phyloP scores from a whole-genome alignment of 2,888 invertebrate species.

The Xestia rhomboidea region DNA sequence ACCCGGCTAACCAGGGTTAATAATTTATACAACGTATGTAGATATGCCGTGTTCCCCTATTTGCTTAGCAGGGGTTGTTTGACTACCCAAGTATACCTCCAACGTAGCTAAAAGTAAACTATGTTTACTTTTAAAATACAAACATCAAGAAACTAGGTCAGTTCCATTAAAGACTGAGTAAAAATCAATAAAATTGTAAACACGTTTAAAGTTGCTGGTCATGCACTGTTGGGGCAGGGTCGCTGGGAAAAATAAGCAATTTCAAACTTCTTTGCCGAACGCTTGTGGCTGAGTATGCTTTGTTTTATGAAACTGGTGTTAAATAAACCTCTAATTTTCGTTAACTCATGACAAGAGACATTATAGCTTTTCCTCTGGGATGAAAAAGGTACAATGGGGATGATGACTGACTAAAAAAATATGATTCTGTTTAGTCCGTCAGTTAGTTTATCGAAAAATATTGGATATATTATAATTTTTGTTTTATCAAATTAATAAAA shows the following conservation, averaged over 20 bases:
- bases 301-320: neutral
- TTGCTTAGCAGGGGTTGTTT: slow-evolving; percentile 34
- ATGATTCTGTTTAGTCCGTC: no score
- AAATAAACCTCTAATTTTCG: neutral
- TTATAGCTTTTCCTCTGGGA: neutral
- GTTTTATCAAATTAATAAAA: no score
- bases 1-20: neutral
- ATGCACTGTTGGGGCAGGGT: neutral
- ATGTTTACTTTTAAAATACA: slow-evolving; percentile 41
- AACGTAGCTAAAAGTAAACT: slow-evolving; percentile 35
- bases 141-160: slow-evolving; percentile 39
- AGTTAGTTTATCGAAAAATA: no score
- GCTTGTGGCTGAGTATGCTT: neutral
- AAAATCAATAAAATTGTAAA: slow-evolving; percentile 53
- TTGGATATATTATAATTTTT: no score
- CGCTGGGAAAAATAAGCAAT: slow-evolving; percentile 5
- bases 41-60: slow-evolving; percentile 28
- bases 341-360: neutral
- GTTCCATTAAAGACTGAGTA: slow-evolving; percentile 25
- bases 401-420: no score
- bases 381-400: neutral
- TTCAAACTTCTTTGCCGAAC: slow-evolving; percentile 15
- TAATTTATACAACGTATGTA: slow-evolving; percentile 36
- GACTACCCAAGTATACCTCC: slow-evolving; percentile 5
- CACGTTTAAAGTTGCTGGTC: slow-evolving; percentile 32